phyloP scores from a whole-genome alignment of 2,888 invertebrate genomes.

The Drosophila kanekoi region DNA sequence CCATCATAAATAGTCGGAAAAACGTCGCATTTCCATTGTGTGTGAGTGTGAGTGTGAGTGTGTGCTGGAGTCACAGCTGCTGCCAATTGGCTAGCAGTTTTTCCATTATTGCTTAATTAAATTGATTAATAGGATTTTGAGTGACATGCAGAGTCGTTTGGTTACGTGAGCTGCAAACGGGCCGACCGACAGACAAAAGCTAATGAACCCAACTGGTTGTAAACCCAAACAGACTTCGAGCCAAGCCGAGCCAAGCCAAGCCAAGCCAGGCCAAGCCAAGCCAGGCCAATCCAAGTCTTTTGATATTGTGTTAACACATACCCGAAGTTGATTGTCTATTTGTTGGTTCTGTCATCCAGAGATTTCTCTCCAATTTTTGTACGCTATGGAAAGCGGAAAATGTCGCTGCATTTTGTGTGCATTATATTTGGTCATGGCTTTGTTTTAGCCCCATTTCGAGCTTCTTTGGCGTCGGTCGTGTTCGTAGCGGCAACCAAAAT shows the following conservation, averaged over 20 bases:
- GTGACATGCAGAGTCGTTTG: slow-evolving; percentile 62
- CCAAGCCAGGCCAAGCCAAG: background rate
- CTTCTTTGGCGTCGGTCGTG: slow-evolving; percentile 49
- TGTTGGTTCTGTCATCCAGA: slow-evolving; percentile 32
- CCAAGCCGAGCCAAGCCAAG: background rate
- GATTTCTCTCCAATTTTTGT: slow-evolving; percentile 31
- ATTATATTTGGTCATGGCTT: slow-evolving; percentile 43
- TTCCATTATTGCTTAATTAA: slow-evolving; percentile 76
- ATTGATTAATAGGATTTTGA: slow-evolving; percentile 76
- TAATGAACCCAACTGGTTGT: slow-evolving; percentile 63
- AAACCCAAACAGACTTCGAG: background rate
- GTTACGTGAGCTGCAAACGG: slow-evolving; percentile 58
- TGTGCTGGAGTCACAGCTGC: slow-evolving; percentile 17
- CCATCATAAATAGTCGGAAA: slow-evolving; percentile 74
- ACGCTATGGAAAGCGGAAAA: slow-evolving; percentile 32
- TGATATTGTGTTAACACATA: slow-evolving; percentile 9
- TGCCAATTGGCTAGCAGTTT: slow-evolving; percentile 70
- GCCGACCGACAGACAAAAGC: slow-evolving; percentile 37
- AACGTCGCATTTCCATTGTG: slow-evolving; percentile 53
- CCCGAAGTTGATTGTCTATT: slow-evolving; percentile 21
- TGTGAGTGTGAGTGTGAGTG: slow-evolving; percentile 16
- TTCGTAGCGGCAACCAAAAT: slow-evolving; percentile 48
- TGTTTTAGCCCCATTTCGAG: slow-evolving; percentile 42
- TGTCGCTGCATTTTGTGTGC: slow-evolving; percentile 37
- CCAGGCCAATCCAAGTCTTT: background rate